phyloP scores from a whole-genome alignment of 2,113 vertebrate species.

The Spilogale gracilis region DNA sequence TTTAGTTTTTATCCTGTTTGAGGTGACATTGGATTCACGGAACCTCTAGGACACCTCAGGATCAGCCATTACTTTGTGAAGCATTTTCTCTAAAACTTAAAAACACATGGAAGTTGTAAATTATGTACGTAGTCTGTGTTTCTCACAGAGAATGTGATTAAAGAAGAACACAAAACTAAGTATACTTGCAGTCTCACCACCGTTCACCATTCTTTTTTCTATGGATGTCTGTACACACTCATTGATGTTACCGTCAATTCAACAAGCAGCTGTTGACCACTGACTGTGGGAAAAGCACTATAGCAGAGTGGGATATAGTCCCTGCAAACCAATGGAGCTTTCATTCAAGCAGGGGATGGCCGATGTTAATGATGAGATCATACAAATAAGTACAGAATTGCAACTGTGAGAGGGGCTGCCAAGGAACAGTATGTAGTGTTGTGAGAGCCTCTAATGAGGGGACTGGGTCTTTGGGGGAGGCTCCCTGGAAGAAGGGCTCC shows the following conservation, averaged over 20 bases:
- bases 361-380: neutral
- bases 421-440: neutral
- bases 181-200: neutral
- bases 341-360: neutral
- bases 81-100: conserved; percentile 7
- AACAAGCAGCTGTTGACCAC: neutral
- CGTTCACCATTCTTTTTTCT: neutral
- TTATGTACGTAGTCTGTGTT: neutral
- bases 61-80: neutral
- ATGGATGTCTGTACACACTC: neutral
- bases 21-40: neutral
- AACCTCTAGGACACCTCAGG: neutral
- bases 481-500: neutral
- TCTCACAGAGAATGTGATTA: neutral
- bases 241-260: neutral
- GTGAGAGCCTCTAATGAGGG: neutral
- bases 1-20: neutral
- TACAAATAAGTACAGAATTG: neutral
- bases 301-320: neutral
- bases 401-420: neutral
- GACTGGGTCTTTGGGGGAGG: neutral
- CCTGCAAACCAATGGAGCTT: neutral
- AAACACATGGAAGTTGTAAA: neutral
- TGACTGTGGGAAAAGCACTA: neutral
- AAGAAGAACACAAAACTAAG: neutral